Percentiles rank a stretch among this genome's conserved stretches.
phyloP scores from a whole-genome alignment of 2,113 vertebrate genomes.

The Myanophis thanlyinensis region DNA sequence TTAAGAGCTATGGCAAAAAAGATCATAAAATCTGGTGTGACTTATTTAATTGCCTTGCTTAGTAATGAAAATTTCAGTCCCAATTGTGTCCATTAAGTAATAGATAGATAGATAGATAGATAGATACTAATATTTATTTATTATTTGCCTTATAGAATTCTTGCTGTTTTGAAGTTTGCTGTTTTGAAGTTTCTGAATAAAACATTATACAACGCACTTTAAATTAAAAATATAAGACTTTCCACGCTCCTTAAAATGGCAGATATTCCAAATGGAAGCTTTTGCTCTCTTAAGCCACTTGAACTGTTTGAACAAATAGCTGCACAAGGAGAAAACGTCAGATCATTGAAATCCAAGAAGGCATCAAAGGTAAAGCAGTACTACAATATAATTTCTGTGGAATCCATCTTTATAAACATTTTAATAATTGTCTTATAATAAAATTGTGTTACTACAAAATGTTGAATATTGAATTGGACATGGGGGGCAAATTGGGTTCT shows the following conservation, averaged over 20 bases:
- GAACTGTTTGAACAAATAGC: constrained; percentile 82
- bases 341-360: constrained; percentile 81
- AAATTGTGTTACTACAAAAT: neutral
- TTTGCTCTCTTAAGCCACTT: constrained; percentile 65
- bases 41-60: neutral
- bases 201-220: neutral
- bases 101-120: neutral
- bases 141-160: constrained; percentile 27
- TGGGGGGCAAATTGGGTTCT: no score
- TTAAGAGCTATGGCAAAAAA: neutral
- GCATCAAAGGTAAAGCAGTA: constrained; percentile 78
- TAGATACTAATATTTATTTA: neutral
- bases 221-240: constrained; percentile 2
- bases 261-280: constrained; percentile 58
- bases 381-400: neutral
- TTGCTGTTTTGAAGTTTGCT: neutral
- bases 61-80: neutral
- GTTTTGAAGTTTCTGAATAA: constrained; percentile 17
- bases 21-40: neutral
- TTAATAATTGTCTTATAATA: neutral
- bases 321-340: constrained; percentile 82
- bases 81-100: no score
- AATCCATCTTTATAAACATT: neutral
- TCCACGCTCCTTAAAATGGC: constrained; percentile 70
- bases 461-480: neutral